These are phyloP conservation scores for Aphaenogaster floridana DNA, from an alignment of 1,140 invertebrate genomes.

Conservation along the genomic window DNA sequence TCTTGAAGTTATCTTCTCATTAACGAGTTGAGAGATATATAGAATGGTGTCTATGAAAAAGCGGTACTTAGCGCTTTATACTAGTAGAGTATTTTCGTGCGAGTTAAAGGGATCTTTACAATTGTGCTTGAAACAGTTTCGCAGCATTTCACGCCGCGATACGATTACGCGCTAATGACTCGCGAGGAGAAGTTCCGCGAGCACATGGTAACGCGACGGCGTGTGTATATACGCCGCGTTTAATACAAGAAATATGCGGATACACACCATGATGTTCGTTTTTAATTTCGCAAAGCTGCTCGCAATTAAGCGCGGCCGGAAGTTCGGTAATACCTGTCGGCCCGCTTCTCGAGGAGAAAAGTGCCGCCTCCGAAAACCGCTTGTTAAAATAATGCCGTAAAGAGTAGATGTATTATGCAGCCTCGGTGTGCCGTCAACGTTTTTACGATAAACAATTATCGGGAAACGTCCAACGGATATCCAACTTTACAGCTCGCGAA, in stretches of 20 bases:
- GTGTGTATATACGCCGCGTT: neutral
- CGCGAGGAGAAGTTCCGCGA: conserved; percentile 24
- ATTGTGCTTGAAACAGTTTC: conserved; percentile 38
- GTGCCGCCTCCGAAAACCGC: conserved; percentile 17
- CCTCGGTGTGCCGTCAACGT: conserved; percentile 27
- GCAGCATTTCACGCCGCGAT: conserved; percentile 24
- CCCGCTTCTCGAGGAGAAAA: conserved; percentile 13
- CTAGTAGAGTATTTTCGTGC: neutral
- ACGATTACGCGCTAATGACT: conserved; percentile 41
- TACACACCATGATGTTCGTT: neutral
- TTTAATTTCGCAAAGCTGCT: conserved; percentile 45
- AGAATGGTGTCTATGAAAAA: conserved; percentile 32
- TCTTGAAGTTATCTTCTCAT: neutral
- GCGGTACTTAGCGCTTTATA: neutral
- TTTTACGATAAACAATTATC: conserved; percentile 61
- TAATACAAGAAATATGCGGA: conserved; percentile 13
- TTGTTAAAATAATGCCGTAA: conserved; percentile 49
- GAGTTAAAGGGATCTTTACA: conserved; percentile 35
- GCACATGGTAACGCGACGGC: neutral
- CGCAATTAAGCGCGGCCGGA: conserved; percentile 44
- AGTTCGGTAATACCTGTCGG: conserved; percentile 35
- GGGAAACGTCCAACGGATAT: conserved; percentile 46
- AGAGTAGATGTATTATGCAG: conserved; percentile 31
- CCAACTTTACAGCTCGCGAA: conserved; percentile 50
- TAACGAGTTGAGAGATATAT: neutral